Evolutionary conservation across 2,113 vertebrate species (phyloP), one percentile per base, ranked within the genome.

Genomic region (Anser brachyrhynchus): DNA sequence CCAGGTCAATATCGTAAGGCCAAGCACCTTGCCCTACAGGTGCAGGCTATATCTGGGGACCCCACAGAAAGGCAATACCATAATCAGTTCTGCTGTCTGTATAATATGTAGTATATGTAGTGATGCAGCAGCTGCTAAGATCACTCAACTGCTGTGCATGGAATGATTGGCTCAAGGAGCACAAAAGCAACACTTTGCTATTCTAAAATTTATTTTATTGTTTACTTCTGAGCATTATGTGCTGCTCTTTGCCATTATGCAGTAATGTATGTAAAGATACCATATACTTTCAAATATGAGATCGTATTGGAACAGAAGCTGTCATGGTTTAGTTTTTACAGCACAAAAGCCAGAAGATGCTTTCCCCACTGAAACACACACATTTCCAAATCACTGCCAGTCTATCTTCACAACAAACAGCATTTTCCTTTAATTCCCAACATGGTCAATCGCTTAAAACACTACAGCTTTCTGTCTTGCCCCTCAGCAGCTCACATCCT

Each of bases 21-120:
- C 33, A 21, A 37, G 46, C 11, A 29, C 4, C 23, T 14, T 2
- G 13, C 44, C 1, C 0, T 8, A 20, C 4, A 41, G 21, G 8
- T 3, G 11, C 10, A 62, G 29, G 37, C 25, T 69, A 7, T 13
- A 14, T 10, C 55, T 31, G 49, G n/a, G 49, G 28, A 55, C 51
- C 41, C 22, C 1, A 2, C 22, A 21, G 10, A 9, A 73, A 5
- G 9, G 33, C n/a, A 82, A 10, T 4, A 15, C 28, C 46, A 33
- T 9, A 4, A 55, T 10, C 37, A 26, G 0, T 4, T 18, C 39
- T 44, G 17, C 39, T 58, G 54, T 15, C 39, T 21, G 8, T 13
- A 8, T 19, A 58, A 33, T 1, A 10, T 6, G 2, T 11, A 6
- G 17, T 37, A 26, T 0, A 7, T 8, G 2, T 11, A 5, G 17